Evolutionary conservation across 1,140 invertebrate species (phyloP).

Genomic region (Yoshiicerus persimilis): DNA sequence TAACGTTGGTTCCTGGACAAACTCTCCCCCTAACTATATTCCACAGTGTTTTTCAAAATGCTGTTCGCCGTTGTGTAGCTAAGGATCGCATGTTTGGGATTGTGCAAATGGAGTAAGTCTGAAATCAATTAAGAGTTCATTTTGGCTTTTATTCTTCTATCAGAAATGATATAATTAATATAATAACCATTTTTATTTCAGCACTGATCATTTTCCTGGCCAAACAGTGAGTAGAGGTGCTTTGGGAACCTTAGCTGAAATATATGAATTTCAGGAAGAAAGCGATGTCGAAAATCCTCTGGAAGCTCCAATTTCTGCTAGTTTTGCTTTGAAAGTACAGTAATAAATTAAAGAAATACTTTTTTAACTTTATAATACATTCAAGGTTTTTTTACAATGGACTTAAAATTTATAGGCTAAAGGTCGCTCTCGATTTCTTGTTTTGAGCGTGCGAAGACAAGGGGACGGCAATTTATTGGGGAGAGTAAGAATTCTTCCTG

Average conservation of each 20-base stretch:
- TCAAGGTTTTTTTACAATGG: too few relatives aligned
- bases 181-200: not conserved
- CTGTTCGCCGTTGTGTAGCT: slow-evolving; percentile 59
- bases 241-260: slow-evolving; percentile 71
- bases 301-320: not conserved
- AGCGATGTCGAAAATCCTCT: slow-evolving; percentile 20
- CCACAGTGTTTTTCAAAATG: slow-evolving; percentile 60
- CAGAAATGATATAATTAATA: not conserved
- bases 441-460: slow-evolving; percentile 58
- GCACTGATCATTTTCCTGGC: slow-evolving; percentile 28
- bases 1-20: slow-evolving; percentile 71
- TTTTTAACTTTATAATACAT: too few relatives aligned
- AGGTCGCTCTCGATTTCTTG: slow-evolving; percentile 67
- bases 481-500: slow-evolving; percentile 68
- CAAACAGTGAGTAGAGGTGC: slow-evolving; percentile 30
- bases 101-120: slow-evolving; percentile 54
- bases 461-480: slow-evolving; percentile 59
- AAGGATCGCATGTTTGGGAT: slow-evolving; percentile 66
- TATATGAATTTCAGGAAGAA: slow-evolving; percentile 65
- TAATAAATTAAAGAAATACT: too few relatives aligned
- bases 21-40: slow-evolving; percentile 70
- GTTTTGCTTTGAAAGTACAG: slow-evolving; percentile 29
- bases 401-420: slow-evolving; percentile 57
- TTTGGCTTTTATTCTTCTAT: not conserved
- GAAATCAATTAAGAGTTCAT: not conserved